Evolutionary conservation across 2,113 vertebrate genomes (phyloP), one percentile per base, ranked within the genome.

Genomic region (Lathamus discolor): DNA sequence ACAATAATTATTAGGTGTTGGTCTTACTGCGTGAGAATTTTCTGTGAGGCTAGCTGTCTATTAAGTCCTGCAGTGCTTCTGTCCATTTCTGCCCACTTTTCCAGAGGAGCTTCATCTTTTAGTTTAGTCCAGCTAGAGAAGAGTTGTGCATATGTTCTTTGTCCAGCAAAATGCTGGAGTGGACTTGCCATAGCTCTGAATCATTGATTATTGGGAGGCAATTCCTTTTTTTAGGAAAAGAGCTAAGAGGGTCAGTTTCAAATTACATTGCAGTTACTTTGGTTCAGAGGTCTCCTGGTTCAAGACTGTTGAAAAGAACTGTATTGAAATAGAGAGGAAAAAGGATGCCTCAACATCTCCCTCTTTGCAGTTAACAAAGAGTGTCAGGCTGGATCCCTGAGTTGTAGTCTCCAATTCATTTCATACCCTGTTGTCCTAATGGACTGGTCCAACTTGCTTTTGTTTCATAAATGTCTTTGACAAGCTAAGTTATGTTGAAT

Each of bases 41-140:
- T 5, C 20, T 17, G 0, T 49, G n/a, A 86, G 41, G 48, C 17
- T 27, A 41, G 22, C 9, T 70, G 19, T 61, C 15, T 51, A 0
- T 54, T 48, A 75, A 77, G 10, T 23, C 33, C 16, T 73, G 29
- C 24, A 37, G 48, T 74, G 24, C n/a, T 83, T 62, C 23, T 75
- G 28, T 55, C 17, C 3, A 4, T 28, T 72, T 88, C 39, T 70
- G 16, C 52, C 10, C 18, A 9, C 2, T 69, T 76, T 7, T 57
- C 57, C 14, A 49, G 46, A 41, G 25, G 14, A 28, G 5, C 25
- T 89, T 76, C 2, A 5, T 67, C 41, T 93, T 70, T 66, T 70
- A 33, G 13, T 70, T 37, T 33, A 22, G 24, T 62, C 39, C 6
- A 17, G 11, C 17, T 31, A 48, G 37, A 57, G 6, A n/a, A 90